Evolutionary conservation across 2,113 vertebrate species (phyloP), one percentile per base, ranked within the genome.

Genomic region (Colossoma macropomum): DNA sequence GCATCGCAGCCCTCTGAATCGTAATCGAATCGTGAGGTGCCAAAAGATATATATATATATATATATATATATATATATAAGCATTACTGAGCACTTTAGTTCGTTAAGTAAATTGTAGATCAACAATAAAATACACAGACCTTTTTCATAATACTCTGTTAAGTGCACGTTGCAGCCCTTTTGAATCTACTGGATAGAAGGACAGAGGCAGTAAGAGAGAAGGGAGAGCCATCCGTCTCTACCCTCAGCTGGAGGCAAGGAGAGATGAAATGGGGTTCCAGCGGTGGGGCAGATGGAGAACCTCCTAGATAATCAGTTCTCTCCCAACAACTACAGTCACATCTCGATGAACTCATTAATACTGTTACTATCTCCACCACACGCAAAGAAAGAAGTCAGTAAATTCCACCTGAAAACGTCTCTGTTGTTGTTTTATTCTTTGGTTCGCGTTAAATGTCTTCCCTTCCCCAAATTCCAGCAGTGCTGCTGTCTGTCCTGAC

Each of bases 401-500:
- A 0, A 62, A 3, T 60, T 56, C 19, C 19, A 23, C 54, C 54
- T 19, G 56, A 60, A 25, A 0, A 60, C 7, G 23, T 25, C 23
- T 10, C 56, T n/a, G 56, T 60, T 60, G 56, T 60, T 60, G 54
- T 56, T 56, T 54, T 54, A 6, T 23, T 56, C 4, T 3, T 15
- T 56, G 2, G 23, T n/a, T 59, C 6, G 9, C 5, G 19, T 70
- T 59, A 32, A 32, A 28, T 19, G 6, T 11, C 27, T 52, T 5
- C 62, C 23, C 45, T 52, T 10, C 11, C 16, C 34, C 69, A 62
- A 71, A 52, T 65, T 50, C 27, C 15, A 5, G 75, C 76, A 12
- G 34, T 76, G 85, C 76, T 50, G 66, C 25, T 76, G 87, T 70
- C 86, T 66, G 70, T 63, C 85, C 84, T 83, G 77, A 87, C 87